Conservation (phyloP, 53 echinoderm and acorn worm species). For the Patiria pectinifera region DNA sequence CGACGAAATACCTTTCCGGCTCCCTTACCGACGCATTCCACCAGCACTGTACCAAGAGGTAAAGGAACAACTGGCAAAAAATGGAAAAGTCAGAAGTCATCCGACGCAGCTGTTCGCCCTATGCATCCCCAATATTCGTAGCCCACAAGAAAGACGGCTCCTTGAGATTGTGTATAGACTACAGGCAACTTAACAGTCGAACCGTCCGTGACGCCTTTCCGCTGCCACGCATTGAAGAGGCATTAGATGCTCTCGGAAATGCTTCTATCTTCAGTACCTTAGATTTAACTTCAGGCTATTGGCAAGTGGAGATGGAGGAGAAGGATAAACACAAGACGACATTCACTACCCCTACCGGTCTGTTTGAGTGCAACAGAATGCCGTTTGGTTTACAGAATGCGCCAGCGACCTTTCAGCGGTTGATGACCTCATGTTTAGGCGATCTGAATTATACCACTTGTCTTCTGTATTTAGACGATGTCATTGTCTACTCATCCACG, state of each 20-base stretch:
- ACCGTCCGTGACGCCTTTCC: constrained; percentile 30
- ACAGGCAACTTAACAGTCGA: neutral
- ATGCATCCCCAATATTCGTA: constrained; percentile 5
- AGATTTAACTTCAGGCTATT: constrained; percentile 40
- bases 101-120: neutral
- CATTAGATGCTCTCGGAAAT: constrained; percentile 1
- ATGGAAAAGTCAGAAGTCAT: constrained; percentile 51
- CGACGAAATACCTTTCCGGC: constrained; percentile 34
- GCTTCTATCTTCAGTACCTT: neutral
- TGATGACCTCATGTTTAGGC: constrained; percentile 23
- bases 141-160: constrained; percentile 31
- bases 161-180: constrained; percentile 35
- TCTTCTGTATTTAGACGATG: constrained; percentile 72
- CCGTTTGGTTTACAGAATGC: no score
- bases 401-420: no score
- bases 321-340: constrained; percentile 46
- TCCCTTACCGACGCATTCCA: constrained; percentile 54
- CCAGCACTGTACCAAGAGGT: constrained; percentile 37
- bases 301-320: constrained; percentile 20
- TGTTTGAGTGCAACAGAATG: no score
- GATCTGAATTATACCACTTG: constrained; percentile 62
- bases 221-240: constrained; percentile 32
- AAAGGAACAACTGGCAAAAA: neutral
- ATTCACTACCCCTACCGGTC: neutral
- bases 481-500: constrained; percentile 61